Percentiles rank a stretch among this genome's conserved stretches.
Conservation (phyloP, 2,888 invertebrate genomes). For the Rhaphigaster nebulosa region DNA sequence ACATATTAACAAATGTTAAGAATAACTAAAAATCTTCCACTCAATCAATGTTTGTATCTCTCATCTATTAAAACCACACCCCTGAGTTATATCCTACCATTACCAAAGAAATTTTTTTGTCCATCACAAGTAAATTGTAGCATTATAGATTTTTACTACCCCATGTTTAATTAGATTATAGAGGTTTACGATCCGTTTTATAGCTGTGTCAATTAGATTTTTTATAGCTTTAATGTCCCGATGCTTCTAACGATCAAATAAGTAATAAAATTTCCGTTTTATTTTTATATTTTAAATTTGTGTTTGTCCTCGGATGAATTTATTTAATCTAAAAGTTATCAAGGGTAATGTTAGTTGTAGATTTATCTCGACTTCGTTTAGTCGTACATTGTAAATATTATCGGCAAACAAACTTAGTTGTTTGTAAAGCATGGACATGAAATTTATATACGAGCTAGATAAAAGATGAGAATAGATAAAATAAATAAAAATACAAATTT, state of each 20-base stretch:
- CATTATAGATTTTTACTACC: constrained; percentile 19
- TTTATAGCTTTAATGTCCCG: constrained; percentile 28
- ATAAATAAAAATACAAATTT: no score
- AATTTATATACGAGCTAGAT: background rate
- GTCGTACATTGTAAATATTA: background rate
- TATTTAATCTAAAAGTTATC: constrained; percentile 13
- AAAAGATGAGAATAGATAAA: no score
- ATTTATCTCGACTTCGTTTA: background rate
- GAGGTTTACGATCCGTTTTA: constrained; percentile 10
- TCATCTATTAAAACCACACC: background rate
- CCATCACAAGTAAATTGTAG: background rate
- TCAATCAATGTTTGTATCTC: no score
- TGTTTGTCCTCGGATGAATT: background rate
- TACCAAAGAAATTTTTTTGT: background rate
- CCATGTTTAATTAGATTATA: constrained; percentile 34
- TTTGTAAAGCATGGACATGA: background rate
- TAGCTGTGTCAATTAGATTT: constrained; percentile 47
- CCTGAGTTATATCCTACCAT: background rate
- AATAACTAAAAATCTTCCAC: background rate
- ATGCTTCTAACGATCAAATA: constrained; percentile 15
- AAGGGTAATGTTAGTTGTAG: background rate
- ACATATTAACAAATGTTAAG: background rate
- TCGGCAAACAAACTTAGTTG: background rate
- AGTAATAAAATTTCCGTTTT: constrained; percentile 1
- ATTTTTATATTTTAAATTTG: background rate